A percentile compares a stretch with the other conserved stretches of the same genome.
Evolutionary conservation across 2,797 vertebrate species (phyloP).

Genomic region (Poeciliopsis gracilis): DNA sequence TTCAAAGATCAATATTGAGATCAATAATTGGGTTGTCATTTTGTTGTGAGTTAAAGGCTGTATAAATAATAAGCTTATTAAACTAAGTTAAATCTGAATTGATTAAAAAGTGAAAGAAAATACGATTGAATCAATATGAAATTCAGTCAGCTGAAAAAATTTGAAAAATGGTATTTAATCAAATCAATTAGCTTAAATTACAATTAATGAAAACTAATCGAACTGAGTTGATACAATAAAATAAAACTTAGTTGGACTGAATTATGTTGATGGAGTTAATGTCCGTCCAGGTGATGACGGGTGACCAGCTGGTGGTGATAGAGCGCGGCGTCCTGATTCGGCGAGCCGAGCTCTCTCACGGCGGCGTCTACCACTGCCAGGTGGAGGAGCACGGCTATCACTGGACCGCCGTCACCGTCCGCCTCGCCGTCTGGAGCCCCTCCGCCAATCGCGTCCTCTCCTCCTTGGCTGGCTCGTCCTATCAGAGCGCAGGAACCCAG

Average conservation of each 20-base stretch:
- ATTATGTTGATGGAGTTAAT: background rate
- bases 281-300: slow-evolving; percentile 73
- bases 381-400: slow-evolving; percentile 85
- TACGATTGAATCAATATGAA: background rate
- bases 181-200: background rate
- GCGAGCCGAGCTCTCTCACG: slow-evolving; percentile 76
- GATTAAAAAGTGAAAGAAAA: background rate
- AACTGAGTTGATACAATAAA: background rate
- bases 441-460: slow-evolving; percentile 55
- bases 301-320: slow-evolving; percentile 82
- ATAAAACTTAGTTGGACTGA: background rate
- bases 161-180: background rate
- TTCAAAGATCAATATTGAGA: no score
- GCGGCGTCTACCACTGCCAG: slow-evolving; percentile 84
- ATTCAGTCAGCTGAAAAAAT: background rate
- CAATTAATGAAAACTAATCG: background rate
- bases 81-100: background rate
- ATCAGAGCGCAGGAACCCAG: slow-evolving; percentile 52
- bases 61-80: background rate
- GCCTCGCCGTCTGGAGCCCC: slow-evolving; percentile 78
- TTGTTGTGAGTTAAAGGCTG: background rate
- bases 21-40: background rate
- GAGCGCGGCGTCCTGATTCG: slow-evolving; percentile 84
- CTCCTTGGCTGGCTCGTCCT: slow-evolving; percentile 47
- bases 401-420: slow-evolving; percentile 83